Evolutionary conservation across 2,888 invertebrate species (phyloP), one percentile per base, ranked within the genome.

Genomic region (Caenorhabditis sp.): DNA sequence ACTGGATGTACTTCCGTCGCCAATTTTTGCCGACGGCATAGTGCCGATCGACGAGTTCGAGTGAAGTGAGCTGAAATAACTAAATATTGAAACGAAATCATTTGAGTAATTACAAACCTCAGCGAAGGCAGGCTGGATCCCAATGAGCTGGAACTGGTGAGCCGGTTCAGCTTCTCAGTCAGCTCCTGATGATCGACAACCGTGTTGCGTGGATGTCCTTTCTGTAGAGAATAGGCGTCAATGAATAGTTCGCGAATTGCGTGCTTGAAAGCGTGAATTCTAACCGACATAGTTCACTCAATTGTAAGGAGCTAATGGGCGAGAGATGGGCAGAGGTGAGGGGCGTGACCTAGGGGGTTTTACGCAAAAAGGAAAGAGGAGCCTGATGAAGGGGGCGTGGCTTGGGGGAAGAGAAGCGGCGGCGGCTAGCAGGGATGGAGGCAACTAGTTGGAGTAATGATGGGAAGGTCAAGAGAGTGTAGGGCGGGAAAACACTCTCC

Each of bases 1-100:
- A 58, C 77, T 80, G 17, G 70, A 65, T 4, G 62, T 77, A 32
- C 78, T 76, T 32, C 81, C 79, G 55, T 84, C 84, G 20, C 79
- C 80, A 9, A 84, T 82, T 59, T 83, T 81, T 13, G 82, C 83
- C 35, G 83, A 71, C 15, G 85, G 84, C 84, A 85, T 85, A 20
- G 76, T 63, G 53, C 76, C 62, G 37, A 59, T 50, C 11, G 82
- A 83, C 37, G 81, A 79, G 32, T 71, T 70, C 3, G 82, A 79
- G 58, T 81, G 80, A 6, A 85, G 72, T 6, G 82, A 82, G 52
- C 84, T 68, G 56, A 56, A 66, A 66, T 1, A n/a, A n/a, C n/a
- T n/a, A n/a, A n/a, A n/a, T n/a, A n/a, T n/a, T n/a, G n/a, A n/a
- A n/a, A n/a, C n/a, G n/a, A n/a, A n/a, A n/a, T n/a, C n/a, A n/a